These are phyloP conservation scores for Apodemia zela DNA, from an alignment of 2,888 invertebrate species.

Conservation along the genomic window DNA sequence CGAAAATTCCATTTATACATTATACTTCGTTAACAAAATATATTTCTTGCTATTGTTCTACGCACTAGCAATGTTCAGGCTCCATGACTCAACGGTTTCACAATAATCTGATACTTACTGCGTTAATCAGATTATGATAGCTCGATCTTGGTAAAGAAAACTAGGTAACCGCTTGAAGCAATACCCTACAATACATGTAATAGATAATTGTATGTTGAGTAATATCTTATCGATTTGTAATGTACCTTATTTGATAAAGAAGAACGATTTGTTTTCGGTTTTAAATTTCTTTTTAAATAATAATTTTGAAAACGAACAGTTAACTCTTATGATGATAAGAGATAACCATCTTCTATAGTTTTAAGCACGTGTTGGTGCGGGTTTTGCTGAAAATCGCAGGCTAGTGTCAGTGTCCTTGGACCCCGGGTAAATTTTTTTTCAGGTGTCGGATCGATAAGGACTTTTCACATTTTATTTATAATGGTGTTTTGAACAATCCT, in stretches of 20 bases:
- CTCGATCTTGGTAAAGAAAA: slow-evolving; percentile 13
- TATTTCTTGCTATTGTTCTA: slow-evolving; percentile 8
- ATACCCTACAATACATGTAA: slow-evolving; percentile 1
- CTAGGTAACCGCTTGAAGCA: background rate
- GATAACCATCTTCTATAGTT: too few species aligned
- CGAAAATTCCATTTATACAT: background rate
- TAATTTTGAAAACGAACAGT: too few species aligned
- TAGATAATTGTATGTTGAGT: background rate
- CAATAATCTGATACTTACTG: slow-evolving; percentile 17
- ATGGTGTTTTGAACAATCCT: too few species aligned
- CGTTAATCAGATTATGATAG: slow-evolving; percentile 20
- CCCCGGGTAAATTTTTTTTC: too few species aligned
- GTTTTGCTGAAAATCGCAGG: too few species aligned
- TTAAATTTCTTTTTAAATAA: too few species aligned
- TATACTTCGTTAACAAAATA: background rate
- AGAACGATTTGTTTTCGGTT: too few species aligned
- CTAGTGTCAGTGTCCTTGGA: too few species aligned
- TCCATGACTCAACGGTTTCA: slow-evolving; percentile 19
- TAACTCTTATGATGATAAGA: too few species aligned
- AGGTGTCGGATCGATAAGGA: too few species aligned
- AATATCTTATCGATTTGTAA: slow-evolving; percentile 1
- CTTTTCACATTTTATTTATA: too few species aligned
- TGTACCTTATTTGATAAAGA: background rate
- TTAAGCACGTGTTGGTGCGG: too few species aligned
- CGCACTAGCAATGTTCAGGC: background rate